Conservation (phyloP, 2,797 vertebrate species). For the Propithecus perrieri region DNA sequence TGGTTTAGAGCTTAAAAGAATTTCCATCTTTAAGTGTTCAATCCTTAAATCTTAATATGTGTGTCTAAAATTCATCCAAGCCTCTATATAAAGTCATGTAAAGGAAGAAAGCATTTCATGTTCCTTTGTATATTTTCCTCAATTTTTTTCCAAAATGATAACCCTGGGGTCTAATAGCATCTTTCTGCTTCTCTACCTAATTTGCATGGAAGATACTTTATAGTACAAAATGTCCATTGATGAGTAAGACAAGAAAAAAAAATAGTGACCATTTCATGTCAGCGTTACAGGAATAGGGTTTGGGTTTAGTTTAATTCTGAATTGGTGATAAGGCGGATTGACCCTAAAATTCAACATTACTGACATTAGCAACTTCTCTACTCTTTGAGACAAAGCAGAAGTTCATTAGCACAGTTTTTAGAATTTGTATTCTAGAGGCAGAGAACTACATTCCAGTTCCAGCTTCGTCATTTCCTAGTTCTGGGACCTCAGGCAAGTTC, state of each 20-base stretch:
- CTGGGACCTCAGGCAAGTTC: background rate
- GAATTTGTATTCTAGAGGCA: background rate
- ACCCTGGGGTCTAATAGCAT: background rate
- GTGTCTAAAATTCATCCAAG: background rate
- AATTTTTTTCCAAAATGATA: constrained; percentile 21
- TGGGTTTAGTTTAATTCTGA: constrained; percentile 42
- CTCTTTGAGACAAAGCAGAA: background rate
- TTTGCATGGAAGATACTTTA: constrained; percentile 8
- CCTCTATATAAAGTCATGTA: background rate
- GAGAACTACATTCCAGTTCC: background rate
- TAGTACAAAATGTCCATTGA: background rate
- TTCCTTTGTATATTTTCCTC: constrained; percentile 45
- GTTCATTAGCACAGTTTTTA: background rate
- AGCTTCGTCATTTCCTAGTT: background rate
- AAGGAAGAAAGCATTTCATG: background rate
- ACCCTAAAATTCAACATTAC: background rate
- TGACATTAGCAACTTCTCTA: background rate
- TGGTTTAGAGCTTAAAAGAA: constrained; percentile 49
- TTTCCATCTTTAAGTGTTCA: constrained; percentile 29
- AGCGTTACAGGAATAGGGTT: background rate
- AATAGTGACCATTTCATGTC: background rate
- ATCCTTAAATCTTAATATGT: constrained; percentile 45
- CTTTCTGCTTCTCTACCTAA: constrained; percentile 49
- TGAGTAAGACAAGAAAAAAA: background rate
- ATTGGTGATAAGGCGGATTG: background rate